Conservation (phyloP, 2,113 vertebrate species). For the Xenopus borealis region DNA sequence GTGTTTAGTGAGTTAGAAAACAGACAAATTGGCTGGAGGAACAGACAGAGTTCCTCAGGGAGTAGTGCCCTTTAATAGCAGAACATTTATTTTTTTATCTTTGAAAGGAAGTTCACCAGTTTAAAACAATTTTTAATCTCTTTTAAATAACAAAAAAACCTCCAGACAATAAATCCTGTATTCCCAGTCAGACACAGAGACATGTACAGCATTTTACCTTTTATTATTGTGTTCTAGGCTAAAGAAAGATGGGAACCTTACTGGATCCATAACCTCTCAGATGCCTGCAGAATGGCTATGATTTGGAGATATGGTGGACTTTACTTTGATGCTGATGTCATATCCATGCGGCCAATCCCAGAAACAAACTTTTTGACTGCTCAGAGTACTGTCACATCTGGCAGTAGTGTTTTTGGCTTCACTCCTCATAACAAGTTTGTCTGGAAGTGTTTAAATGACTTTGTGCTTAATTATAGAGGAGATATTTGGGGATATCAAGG, state of each 20-base stretch:
- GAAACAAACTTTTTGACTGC: slow-evolving; percentile 65
- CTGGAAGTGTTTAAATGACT: slow-evolving; percentile 71
- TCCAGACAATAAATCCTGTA: no score
- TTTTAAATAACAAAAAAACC: no score
- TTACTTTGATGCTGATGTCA: slow-evolving; percentile 74
- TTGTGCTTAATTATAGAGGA: slow-evolving; percentile 68
- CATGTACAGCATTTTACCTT: no score
- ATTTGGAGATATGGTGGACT: slow-evolving; percentile 74
- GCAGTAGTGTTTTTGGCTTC: slow-evolving; percentile 71
- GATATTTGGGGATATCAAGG: slow-evolving; percentile 70
- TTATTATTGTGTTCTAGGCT: no score
- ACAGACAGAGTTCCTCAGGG: no score
- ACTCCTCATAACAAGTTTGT: slow-evolving; percentile 62
- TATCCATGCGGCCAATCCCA: slow-evolving; percentile 66
- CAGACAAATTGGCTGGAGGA: no score
- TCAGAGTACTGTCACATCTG: slow-evolving; percentile 56
- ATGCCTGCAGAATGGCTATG: slow-evolving; percentile 64
- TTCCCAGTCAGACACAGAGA: no score
- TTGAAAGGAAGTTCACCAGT: no score
- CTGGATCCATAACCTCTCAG: slow-evolving; percentile 67
- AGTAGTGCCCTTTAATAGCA: no score
- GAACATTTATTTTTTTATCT: no score
- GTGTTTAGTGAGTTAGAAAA: no score
- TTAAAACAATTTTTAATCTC: no score
- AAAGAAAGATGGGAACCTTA: slow-evolving; percentile 54